Evolutionary conservation across 2,888 invertebrate species (phyloP).

Genomic region (Ennomos erosarius): DNA sequence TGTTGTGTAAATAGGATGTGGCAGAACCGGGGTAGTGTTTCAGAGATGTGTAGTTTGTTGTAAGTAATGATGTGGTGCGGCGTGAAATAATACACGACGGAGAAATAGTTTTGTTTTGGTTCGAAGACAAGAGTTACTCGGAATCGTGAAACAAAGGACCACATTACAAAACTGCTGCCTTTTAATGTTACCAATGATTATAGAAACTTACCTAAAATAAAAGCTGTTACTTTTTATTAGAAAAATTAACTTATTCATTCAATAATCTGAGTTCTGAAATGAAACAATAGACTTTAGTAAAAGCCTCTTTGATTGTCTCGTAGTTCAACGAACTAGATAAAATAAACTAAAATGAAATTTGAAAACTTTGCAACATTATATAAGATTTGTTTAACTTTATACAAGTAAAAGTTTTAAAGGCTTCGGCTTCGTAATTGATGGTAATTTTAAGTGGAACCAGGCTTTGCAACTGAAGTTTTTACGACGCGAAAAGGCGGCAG

Average conservation of each 20-base stretch:
- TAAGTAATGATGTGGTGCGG: constrained; percentile 59
- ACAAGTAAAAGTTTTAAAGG: neutral
- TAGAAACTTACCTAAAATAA: too few species aligned
- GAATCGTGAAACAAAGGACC: neutral
- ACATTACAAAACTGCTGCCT: neutral
- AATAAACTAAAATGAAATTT: neutral
- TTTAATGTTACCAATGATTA: too few species aligned
- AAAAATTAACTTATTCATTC: too few species aligned
- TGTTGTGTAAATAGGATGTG: constrained; percentile 37
- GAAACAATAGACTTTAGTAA: neutral
- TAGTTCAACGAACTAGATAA: neutral
- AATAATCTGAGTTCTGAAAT: neutral
- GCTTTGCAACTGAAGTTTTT: constrained; percentile 5
- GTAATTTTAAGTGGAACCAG: neutral
- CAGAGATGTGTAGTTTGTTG: constrained; percentile 65
- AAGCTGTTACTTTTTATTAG: too few species aligned
- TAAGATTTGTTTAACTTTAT: constrained; percentile 1
- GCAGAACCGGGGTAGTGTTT: constrained; percentile 47
- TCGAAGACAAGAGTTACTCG: neutral
- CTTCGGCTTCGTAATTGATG: neutral
- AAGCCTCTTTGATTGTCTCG: neutral
- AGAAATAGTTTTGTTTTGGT: constrained; percentile 6
- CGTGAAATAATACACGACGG: constrained; percentile 44
- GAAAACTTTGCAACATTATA: neutral
- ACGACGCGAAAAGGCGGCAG: constrained; percentile 13